Evolutionary conservation across 1,140 invertebrate species (phyloP).

Genomic region (Zaprionus vittiger): DNA sequence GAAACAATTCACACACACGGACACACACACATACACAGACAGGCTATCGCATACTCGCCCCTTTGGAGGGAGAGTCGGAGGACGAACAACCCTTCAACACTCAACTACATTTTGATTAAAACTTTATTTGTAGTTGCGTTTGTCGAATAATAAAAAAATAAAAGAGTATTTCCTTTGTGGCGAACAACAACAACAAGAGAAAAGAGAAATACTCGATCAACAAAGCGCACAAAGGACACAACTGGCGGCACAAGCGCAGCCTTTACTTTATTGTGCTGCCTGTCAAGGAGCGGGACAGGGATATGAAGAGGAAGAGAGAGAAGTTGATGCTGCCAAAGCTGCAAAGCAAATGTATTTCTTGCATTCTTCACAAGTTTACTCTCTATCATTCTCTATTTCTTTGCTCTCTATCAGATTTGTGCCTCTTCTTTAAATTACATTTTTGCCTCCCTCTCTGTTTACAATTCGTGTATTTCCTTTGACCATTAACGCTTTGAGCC

Average conservation of each 20-base stretch:
- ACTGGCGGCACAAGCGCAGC: constrained; percentile 48
- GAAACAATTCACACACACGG: constrained; percentile 69
- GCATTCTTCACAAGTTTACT: constrained; percentile 44
- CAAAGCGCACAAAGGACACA: constrained; percentile 73
- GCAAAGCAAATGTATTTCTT: constrained; percentile 79
- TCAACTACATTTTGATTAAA: constrained; percentile 83
- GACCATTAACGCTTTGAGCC: constrained; percentile 21
- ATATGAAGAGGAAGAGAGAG: not conserved
- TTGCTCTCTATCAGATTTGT: too few relatives aligned
- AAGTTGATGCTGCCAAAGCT: constrained; percentile 43
- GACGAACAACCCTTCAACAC: constrained; percentile 78
- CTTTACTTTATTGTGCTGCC: constrained; percentile 51
- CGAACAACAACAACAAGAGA: constrained; percentile 21
- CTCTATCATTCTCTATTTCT: constrained; percentile 25
- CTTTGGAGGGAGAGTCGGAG: constrained; percentile 25
- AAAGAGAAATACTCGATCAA: constrained; percentile 73
- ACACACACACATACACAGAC: constrained; percentile 30
- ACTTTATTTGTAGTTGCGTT: constrained; percentile 78
- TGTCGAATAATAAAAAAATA: constrained; percentile 36
- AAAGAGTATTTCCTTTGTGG: constrained; percentile 72
- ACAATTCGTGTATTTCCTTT: constrained; percentile 26
- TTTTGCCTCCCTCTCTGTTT: constrained; percentile 2
- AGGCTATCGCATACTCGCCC: not conserved
- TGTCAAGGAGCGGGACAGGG: constrained; percentile 43
- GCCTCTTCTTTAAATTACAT: not conserved